These are phyloP conservation scores for Fundulus diaphanus DNA, from an alignment of 2,797 vertebrate species.

Conservation along the genomic window DNA sequence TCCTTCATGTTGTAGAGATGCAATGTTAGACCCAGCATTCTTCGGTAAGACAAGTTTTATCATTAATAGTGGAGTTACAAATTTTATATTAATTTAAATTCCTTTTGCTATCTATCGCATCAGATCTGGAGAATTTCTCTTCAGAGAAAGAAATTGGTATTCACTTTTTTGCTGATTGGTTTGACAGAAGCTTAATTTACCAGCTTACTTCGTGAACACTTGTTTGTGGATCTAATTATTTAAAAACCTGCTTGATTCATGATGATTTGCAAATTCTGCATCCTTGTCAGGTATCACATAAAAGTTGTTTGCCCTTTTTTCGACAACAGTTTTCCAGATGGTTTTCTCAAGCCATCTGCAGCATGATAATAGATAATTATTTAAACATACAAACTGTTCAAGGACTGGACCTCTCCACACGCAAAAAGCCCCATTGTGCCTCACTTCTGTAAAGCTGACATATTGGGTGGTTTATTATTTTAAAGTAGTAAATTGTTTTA, in stretches of 20 bases:
- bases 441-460: neutral
- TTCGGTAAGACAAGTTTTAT: too few relatives aligned
- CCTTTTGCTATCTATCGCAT: too few relatives aligned
- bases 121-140: neutral
- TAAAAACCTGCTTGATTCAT: neutral
- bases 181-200: neutral
- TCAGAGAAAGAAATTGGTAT: neutral
- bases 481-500: neutral
- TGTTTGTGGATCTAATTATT: neutral
- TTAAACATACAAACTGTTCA: neutral
- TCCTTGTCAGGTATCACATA: neutral
- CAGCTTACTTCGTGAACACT: neutral
- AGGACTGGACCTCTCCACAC: neutral
- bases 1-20: too few relatives aligned
- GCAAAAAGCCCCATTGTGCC: neutral
- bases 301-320: neutral
- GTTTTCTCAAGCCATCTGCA: neutral
- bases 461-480: neutral
- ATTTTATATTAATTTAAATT: too few relatives aligned
- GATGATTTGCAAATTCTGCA: neutral
- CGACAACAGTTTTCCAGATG: neutral
- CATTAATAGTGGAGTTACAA: too few relatives aligned
- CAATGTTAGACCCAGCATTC: too few relatives aligned
- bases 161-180: neutral
- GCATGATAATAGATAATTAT: neutral